Evolutionary conservation across 2,113 vertebrate species (phyloP), one percentile per base, ranked within the genome.

Genomic region (Petroica traversi): DNA sequence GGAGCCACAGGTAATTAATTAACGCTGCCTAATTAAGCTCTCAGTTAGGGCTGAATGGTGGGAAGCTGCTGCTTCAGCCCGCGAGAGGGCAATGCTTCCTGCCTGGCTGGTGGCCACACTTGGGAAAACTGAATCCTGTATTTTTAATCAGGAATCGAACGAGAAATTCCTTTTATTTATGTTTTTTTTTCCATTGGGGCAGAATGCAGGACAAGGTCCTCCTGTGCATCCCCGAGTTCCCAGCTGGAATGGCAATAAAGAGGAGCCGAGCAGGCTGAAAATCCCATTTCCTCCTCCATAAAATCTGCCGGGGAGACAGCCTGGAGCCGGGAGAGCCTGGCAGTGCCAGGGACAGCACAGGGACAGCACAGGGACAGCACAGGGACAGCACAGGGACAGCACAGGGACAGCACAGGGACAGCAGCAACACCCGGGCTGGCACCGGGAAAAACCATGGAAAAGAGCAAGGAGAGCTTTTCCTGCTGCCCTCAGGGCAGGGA

Each of bases 51-150:
- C 1, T 0, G 74, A 28, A 20, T 2, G 33, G 15, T 7, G 45
- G 57, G 46, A 12, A 90, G 61, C 45, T 88, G 92, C 93, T 49
- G 10, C 78, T 29, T 40, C 5, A 90, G 66, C 83, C 89, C 93
- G 75, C 86, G 34, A 94, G 92, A 88, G 95, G 95, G 92, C 95
- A 90, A n/a, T 19, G 61, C 83, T 89, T 11, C 20, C 77, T 14
- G 1, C 36, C 59, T 1, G 48, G 33, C 73, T 15, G 57, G 10
- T 45, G 46, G 46, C 4, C 4, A 5, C 6, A 0, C 14, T 8
- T 2, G 46, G 38, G 43, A 41, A 34, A 73, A 29, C 12, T 1
- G 48, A 41, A 41, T 45, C 18, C 43, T 45, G 43, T 45, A 8
- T 45, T 45, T 45, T 45, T 45, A 45, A 19, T 45, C 8, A 45